Base-by-base conservation (phyloP, 2,888 invertebrate species). In the Girardia tigrina region DNA sequence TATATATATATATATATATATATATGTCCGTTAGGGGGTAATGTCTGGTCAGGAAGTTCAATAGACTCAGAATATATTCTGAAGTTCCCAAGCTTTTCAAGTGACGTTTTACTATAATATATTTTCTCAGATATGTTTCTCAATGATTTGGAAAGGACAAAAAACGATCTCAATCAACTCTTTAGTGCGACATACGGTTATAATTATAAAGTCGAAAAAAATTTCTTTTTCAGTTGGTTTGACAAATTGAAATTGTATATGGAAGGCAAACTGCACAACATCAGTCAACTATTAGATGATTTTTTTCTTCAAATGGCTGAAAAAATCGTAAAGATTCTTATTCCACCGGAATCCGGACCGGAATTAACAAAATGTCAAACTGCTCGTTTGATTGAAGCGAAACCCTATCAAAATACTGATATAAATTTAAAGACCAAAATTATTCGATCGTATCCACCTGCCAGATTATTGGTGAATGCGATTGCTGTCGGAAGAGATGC, bases 171-270 rank as follows among this genome's bases (percentile, higher is more conserved):
- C 27, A 29, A 73, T 26, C 26, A 26, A 42, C 26, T 73, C 26
- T 73, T 73, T 42, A 56, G 42, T 26, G 4, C 73, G 6, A 73
- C 73, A 29, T 73, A 73, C 42, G 73, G 73, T 42, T 73, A 73
- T 42, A 73, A 73, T 42, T 73, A 73, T 42, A 73, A 73, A 28
- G 36, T 29, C n/a, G 42, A 73, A 29, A 29, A 42, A 42, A 20
- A 73, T n/a, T 73, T 73, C 73, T 73, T 73, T 26, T 29, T 73
- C 27, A 42, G 12, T 16, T 73, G 29, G 20, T 73, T 36, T 36
- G 36, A 36, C 12, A 36, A 36, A 36, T 36, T 36, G 16, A 36
- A 36, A 36, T 36, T 36, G 16, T 36, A 36, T 16, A 36, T 36
- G 36, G 36, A 36, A 36, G 36, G 36, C 8, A 36, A 36, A 36